Conservation (phyloP, 1,140 invertebrate genomes). For the Neodiprion pinetum region DNA sequence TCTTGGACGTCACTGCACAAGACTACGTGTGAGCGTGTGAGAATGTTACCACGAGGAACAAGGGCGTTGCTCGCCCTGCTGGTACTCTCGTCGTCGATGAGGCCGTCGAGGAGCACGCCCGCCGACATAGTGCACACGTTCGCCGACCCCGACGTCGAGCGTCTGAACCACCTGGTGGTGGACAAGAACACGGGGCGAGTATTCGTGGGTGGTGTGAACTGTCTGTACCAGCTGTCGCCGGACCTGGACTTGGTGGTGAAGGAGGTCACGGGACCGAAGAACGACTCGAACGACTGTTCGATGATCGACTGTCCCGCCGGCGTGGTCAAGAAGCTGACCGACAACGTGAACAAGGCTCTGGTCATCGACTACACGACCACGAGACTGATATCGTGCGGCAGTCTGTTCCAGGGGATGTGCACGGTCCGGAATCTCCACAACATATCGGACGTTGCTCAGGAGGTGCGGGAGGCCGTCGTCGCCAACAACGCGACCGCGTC, state of each 20-base stretch:
- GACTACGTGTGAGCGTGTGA: background rate
- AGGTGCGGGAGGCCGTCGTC: conserved; percentile 87
- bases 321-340: conserved; percentile 75
- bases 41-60: too few relatives aligned
- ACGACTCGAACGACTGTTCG: conserved; percentile 90
- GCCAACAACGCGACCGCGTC: conserved; percentile 94
- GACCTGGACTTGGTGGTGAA: conserved; percentile 81
- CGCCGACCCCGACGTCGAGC: conserved; percentile 66
- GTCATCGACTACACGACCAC: conserved; percentile 92
- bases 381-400: conserved; percentile 91
- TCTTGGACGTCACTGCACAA: background rate
- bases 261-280: conserved; percentile 87
- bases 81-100: background rate
- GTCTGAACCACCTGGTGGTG: conserved; percentile 87
- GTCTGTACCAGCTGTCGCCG: conserved; percentile 89
- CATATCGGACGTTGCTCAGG: conserved; percentile 80
- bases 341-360: conserved; percentile 96
- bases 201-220: conserved; percentile 93
- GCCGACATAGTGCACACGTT: conserved; percentile 72
- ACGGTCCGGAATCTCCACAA: conserved; percentile 88
- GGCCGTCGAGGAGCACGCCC: conserved; percentile 38
- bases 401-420: conserved; percentile 88
- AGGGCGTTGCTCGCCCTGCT: background rate
- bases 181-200: conserved; percentile 91
- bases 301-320: conserved; percentile 81